These are phyloP conservation scores for Actenoides hombroni DNA, from an alignment of 2,113 vertebrate genomes.

Conservation along the genomic window DNA sequence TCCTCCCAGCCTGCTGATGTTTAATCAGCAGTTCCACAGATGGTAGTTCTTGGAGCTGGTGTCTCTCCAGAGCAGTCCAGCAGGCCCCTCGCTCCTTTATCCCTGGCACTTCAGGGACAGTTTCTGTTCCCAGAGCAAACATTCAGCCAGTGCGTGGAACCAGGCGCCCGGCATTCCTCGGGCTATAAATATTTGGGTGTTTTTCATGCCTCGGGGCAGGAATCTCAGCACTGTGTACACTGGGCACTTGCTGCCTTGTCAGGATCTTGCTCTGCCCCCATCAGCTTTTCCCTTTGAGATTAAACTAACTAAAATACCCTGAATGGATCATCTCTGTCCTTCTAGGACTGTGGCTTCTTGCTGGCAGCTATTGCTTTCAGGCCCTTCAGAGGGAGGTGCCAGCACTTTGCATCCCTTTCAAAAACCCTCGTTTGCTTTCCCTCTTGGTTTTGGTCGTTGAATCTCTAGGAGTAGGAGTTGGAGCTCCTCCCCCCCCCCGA, in stretches of 20 bases:
- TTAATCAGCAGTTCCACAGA: not conserved
- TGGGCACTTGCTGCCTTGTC: not conserved
- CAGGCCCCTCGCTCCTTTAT: not conserved
- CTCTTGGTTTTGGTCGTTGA: fast-evolving
- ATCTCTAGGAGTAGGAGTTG: not conserved
- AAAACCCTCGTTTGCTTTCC: not conserved
- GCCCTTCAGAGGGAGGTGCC: not conserved
- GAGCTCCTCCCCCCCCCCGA: not conserved
- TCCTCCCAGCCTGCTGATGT: not conserved
- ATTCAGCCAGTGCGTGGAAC: not conserved
- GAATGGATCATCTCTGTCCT: fast-evolving
- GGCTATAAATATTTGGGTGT: not conserved
- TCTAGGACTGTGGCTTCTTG: fast-evolving
- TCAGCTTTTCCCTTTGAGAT: not conserved
- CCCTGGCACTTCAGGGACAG: not conserved
- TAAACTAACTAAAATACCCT: not conserved
- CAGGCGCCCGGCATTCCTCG: not conserved
- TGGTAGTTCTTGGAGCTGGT: not conserved
- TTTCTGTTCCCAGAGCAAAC: not conserved
- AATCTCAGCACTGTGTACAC: not conserved
- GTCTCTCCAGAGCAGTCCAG: fast-evolving
- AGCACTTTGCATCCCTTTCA: fast-evolving
- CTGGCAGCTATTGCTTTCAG: not conserved
- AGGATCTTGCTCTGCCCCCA: not conserved
- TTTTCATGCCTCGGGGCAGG: not conserved